These are phyloP conservation scores for Peromyscus melanophrys DNA, from an alignment of 2,797 vertebrate genomes.

Conservation along the genomic window DNA sequence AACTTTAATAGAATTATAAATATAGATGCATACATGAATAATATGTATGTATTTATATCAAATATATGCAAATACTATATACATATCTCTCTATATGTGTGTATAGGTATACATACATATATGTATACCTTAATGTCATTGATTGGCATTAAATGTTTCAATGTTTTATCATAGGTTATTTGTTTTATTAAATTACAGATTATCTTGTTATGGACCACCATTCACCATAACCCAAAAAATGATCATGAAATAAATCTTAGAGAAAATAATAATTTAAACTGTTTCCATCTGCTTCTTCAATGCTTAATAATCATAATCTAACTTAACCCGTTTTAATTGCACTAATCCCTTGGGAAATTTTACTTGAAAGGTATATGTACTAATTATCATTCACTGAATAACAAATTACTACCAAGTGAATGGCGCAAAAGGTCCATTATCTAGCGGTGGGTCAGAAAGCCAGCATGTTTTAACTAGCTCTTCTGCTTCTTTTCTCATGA, in stretches of 20 bases:
- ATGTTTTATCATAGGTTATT: neutral
- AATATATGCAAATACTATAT: neutral
- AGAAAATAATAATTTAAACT: slow-evolving; percentile 19
- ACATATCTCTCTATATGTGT: neutral
- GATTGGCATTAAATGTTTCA: slow-evolving; percentile 51
- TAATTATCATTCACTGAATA: neutral
- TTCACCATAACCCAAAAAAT: slow-evolving; percentile 24
- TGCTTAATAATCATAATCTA: slow-evolving; percentile 17
- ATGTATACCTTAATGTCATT: neutral
- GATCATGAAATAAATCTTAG: neutral
- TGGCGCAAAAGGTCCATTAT: neutral
- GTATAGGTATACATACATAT: too few relatives aligned
- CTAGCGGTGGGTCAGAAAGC: neutral
- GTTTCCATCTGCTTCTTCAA: slow-evolving; percentile 52
- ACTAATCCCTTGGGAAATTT: neutral
- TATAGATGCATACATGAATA: neutral
- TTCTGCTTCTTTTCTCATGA: neutral
- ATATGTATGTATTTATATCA: neutral
- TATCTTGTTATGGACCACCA: neutral
- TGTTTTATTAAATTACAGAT: slow-evolving; percentile 63
- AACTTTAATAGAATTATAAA: neutral
- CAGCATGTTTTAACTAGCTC: neutral
- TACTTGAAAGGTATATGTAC: neutral
- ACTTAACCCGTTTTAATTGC: slow-evolving; percentile 32
- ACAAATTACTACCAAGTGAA: neutral